phyloP scores from a whole-genome alignment of 1,140 invertebrate species.

The Fopius arisanus region DNA sequence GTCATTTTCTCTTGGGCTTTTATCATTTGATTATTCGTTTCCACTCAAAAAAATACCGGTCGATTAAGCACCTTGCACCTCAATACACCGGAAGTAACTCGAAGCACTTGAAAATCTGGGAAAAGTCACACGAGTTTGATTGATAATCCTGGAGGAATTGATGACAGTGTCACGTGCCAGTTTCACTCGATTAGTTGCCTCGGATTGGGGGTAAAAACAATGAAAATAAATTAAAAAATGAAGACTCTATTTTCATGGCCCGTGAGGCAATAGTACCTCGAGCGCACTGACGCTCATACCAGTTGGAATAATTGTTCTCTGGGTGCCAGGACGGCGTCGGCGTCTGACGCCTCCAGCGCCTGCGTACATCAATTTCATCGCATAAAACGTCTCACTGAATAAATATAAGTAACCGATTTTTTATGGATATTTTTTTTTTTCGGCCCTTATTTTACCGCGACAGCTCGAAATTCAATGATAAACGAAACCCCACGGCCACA shows the following conservation, averaged over 20 bases:
- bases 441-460: not conserved
- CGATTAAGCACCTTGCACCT: not conserved
- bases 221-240: not conserved
- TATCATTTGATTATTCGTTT: not conserved
- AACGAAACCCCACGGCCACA: too few relatives aligned
- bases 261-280: not conserved
- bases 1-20: not conserved
- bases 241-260: not conserved
- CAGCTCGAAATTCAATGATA: too few relatives aligned
- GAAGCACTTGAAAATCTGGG: not conserved
- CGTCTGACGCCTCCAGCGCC: constrained; percentile 21
- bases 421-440: not conserved
- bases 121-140: not conserved
- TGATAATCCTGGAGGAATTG: not conserved
- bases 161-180: not conserved
- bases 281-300: constrained; percentile 14
- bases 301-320: not conserved
- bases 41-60: not conserved
- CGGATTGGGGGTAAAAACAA: not conserved
- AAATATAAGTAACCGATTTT: not conserved
- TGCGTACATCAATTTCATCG: constrained; percentile 10
- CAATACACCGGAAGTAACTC: too few relatives aligned
- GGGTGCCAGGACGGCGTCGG: constrained; percentile 21
- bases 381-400: not conserved
- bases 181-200: not conserved